phyloP scores from a whole-genome alignment of 2,113 vertebrate genomes.

The Henicopernis longicauda region DNA sequence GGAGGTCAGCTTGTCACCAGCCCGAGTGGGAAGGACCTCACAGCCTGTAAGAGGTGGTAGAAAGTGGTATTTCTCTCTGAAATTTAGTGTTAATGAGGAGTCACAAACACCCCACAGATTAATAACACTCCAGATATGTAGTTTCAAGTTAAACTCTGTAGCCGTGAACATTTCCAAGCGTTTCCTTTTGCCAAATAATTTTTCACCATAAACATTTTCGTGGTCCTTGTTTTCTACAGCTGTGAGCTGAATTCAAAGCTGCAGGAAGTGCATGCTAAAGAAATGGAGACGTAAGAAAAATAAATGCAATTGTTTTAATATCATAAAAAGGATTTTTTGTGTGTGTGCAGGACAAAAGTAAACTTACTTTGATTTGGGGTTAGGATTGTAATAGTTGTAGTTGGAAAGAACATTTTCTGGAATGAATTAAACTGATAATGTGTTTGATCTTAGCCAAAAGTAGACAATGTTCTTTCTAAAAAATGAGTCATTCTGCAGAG shows the following conservation, averaged over 20 bases:
- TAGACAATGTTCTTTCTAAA: neutral
- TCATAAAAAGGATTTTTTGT: neutral
- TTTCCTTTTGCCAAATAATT: neutral
- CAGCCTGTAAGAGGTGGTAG: neutral
- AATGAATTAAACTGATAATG: neutral
- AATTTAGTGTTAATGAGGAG: neutral
- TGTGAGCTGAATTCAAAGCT: neutral
- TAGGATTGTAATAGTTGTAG: neutral
- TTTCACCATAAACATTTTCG: accelerated
- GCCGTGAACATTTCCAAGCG: neutral
- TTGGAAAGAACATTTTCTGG: neutral
- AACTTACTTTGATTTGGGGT: neutral
- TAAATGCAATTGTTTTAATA: neutral
- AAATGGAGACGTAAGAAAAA: neutral
- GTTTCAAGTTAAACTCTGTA: neutral
- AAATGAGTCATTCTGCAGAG: slow-evolving; percentile 1
- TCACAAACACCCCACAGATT: neutral
- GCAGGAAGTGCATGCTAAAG: neutral
- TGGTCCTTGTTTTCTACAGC: neutral
- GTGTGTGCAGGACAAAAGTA: neutral
- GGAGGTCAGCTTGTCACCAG: neutral
- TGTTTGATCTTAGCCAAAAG: slow-evolving; percentile 10
- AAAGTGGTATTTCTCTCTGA: neutral
- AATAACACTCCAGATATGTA: neutral
- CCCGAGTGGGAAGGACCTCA: neutral